phyloP scores from a whole-genome alignment of 1,140 invertebrate species.

The Platyura marginata region DNA sequence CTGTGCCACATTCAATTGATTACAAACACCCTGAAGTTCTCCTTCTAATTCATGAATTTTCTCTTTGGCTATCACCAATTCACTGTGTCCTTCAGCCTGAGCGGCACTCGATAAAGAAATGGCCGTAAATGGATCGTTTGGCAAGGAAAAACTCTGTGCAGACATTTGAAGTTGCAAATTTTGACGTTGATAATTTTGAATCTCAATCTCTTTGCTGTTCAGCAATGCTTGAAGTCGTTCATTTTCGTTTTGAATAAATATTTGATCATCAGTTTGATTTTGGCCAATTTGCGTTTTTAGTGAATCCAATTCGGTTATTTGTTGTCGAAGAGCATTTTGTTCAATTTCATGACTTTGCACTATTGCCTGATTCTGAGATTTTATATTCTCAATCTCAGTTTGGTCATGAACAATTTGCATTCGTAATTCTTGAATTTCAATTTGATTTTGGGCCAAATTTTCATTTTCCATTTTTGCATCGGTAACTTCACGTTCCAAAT shows the following conservation, averaged over 20 bases:
- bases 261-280: conserved; percentile 22
- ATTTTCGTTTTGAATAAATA: conserved; percentile 22
- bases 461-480: conserved; percentile 20
- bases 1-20: too few relatives aligned
- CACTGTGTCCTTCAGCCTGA: too few relatives aligned
- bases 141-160: not conserved
- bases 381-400: conserved; percentile 21
- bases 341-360: conserved; percentile 18
- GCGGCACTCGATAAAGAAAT: too few relatives aligned
- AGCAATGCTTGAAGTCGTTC: conserved; percentile 17
- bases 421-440: conserved; percentile 19
- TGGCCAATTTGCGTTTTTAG: conserved; percentile 14
- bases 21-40: not conserved
- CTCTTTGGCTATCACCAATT: not conserved
- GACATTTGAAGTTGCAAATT: conserved; percentile 12
- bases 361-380: conserved; percentile 15
- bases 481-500: conserved; percentile 15
- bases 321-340: conserved; percentile 14
- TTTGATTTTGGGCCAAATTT: conserved; percentile 16
- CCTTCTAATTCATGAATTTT: not conserved
- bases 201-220: conserved; percentile 15
- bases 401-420: conserved; percentile 22
- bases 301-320: conserved; percentile 18
- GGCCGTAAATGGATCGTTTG: not conserved
- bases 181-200: conserved; percentile 14